Evolutionary conservation across 1,140 invertebrate genomes (phyloP), one percentile per base, ranked within the genome.

Genomic region (Apocrypta bakeri): DNA sequence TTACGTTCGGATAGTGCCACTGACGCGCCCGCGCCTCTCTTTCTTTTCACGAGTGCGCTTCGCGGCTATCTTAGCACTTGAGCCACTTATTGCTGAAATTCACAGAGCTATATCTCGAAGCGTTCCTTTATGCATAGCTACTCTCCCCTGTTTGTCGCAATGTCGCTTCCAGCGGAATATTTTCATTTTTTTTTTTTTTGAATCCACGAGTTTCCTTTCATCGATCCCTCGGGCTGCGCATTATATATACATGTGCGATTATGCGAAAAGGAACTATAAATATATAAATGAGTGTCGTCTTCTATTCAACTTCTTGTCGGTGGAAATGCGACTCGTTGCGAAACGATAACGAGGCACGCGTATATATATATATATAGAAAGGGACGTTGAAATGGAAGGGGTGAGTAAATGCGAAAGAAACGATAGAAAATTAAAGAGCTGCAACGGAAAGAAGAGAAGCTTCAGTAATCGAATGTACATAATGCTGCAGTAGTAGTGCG

Each of bases 1-100:
- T 89, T 88, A 85, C 82, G 84, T 88, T 81, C 81, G 85, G 84
- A 83, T 86, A 84, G 79, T 85, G 78, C 80, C 84, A 75, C 84
- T 86, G 61, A 37, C 74, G 56, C 56, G 42, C 31, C 8, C 27
- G 27, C 27, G 31, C 66, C 68, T 31, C 29, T 69, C 9, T 6
- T 31, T 24, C 63, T 14, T 27, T 66, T 29, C 1, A 1, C 27
- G 4, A 14, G 17, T 2, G 63, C 25, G 24, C 7, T 0, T 6
- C 24, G 0, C 25, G 63, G 63, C 63, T 56, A 56, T 56, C 48
- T 56, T 56, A 56, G 48, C 48, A 21, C 48, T n/a, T 17, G 3
- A 21, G 48, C 21, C 48, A 56, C 48, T 56, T 56, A n/a, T 17
- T 21, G 48, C 21, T n/a, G 48, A 56, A 56, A 56, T 1, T 17